Percentiles rank a stretch among this genome's conserved stretches.
Evolutionary conservation across 2,113 vertebrate genomes (phyloP).

Genomic region (Geococcyx californianus): DNA sequence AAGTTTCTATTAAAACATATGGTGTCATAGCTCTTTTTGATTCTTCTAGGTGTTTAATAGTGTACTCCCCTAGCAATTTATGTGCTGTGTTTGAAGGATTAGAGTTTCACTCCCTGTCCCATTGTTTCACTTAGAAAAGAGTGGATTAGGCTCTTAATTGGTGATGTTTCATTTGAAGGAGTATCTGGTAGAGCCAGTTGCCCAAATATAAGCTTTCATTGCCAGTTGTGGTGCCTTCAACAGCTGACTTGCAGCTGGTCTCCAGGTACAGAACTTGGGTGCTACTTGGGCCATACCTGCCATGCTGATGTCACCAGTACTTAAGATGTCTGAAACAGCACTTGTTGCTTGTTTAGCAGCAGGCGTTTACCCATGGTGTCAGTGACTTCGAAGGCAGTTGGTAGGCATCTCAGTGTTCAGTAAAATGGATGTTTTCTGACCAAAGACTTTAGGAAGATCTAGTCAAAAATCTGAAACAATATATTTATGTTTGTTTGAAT

Average conservation of each 20-base stretch:
- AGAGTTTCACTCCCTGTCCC: background rate
- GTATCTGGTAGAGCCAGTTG: background rate
- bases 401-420: background rate
- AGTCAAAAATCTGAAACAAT: background rate
- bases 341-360: background rate
- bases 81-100: fast-evolving
- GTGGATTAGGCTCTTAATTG: background rate
- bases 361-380: background rate
- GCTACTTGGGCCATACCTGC: background rate
- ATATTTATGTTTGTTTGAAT: background rate
- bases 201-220: background rate
- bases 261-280: background rate
- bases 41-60: background rate
- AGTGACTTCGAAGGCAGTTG: background rate
- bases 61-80: background rate
- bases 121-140: background rate
- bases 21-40: background rate
- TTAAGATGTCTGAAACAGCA: background rate
- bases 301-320: background rate
- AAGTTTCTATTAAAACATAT: background rate
- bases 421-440: background rate
- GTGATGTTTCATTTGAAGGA: background rate
- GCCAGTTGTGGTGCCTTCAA: background rate
- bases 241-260: background rate
- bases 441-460: background rate